Base-by-base conservation (phyloP, 2,797 vertebrate genomes). In the Leuciscus waleckii region DNA sequence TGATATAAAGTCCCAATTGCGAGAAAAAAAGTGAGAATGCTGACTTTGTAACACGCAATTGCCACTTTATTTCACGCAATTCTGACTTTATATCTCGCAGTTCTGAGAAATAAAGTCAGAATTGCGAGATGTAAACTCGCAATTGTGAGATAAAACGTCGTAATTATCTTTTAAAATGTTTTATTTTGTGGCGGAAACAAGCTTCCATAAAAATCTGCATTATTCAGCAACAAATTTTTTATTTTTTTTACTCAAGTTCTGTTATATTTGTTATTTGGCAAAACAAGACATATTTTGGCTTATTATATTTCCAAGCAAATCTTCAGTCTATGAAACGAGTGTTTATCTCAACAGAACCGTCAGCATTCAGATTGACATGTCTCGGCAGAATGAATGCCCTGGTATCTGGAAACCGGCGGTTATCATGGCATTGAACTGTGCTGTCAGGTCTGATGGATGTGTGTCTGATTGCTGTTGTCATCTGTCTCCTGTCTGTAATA, bases 381-480 rank as follows among this genome's bases (percentile, higher is more conserved):
- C 49, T n/a, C n/a, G 39, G 6, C 69, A 71, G 39, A 73, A n/a
- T 23, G 7, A 21, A 51, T 76, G 23, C 37, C 49, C 29, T 37
- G 73, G 5, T 35, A 2, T 54, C 7, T 76, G 73, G 49, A 37
- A 76, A 21, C 46, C 0, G 26, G 0, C 71, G 1, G 46, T 19
- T 11, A 23, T 37, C 19, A 7, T 21, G 17, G 5, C 49, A 35
- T 4, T 35, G 71, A 29, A 56, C 13, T 14, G 11, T 3, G 21
- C 29, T 76, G 49, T 16, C 74, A 16, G 19, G 5, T 37, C 21
- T 76, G 51, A 77, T 23, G 29, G 17, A 49, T 54, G 5, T 75
- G 73, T 77, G 74, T 77, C 51, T 58, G 51, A 58, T 58, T 77
- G 75, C 51, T 77, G 21, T 77, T 58, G 74, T 77, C 51, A 58